Base-by-base conservation (phyloP, 1,140 invertebrate species). In the Patella vulgata region DNA sequence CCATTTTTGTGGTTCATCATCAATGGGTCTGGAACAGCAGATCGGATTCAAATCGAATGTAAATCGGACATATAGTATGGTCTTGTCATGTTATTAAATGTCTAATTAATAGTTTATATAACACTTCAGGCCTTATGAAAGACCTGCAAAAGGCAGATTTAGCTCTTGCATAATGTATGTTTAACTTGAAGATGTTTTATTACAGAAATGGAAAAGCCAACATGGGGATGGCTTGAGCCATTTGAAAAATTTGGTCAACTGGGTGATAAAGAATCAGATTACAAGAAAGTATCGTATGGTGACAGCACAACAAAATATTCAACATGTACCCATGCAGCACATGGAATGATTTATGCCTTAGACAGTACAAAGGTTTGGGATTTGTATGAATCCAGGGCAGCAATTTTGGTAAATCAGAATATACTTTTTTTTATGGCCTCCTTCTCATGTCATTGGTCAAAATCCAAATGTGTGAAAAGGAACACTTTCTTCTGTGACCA, bases 281-380 rank as follows among this genome's bases (percentile, higher is more conserved):
- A 36, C 33, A 14, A 36, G 14, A 14, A 36, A 59, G 59, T 2
- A 63, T 70, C 43, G 25, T 19, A 8, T 73, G 23, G 59, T 23
- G 57, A 65, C 43, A 47, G 55, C 11, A 55, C 54, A 46, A 58
- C 54, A 14, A 61, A 47, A 4, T 63, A 72, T 56, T 27, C 66
- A 48, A 44, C 59, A 17, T 65, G 60, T 47, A 70, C 36, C 33
- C 79, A 77, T 66, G 82, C 79, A 0, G 66, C 77, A n/a, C 82
- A 83, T 68, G 75, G 71, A 6, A 78, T 82, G 74, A 56, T 83
- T 1, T 82, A 70, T 67, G 63, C 73, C 14, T 66, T 46, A 27
- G 60, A 70, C 50, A 66, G 75, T 27, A 40, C 43, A 8, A 30
- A 73, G 23, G 28, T 81, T 9, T 81, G 75, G 75, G 59, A 77